These are phyloP conservation scores for Nephrocerus scutellatus DNA, from an alignment of 2,888 invertebrate genomes.

Conservation along the genomic window DNA sequence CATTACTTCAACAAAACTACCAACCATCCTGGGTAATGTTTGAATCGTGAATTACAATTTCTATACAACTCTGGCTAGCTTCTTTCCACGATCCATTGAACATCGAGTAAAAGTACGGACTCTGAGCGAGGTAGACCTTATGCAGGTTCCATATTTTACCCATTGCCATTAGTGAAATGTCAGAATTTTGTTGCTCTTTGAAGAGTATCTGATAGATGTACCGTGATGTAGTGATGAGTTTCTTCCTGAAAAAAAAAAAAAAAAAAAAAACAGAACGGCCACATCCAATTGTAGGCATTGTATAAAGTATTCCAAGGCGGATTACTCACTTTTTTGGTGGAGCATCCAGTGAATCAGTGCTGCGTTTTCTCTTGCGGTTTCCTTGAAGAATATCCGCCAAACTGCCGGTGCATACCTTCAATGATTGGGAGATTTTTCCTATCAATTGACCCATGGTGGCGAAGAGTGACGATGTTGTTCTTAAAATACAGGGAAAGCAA, in stretches of 20 bases:
- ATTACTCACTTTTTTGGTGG: conserved; percentile 57
- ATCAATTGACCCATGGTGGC: conserved; percentile 48
- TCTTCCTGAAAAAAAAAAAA: conserved; percentile 47
- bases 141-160: conserved; percentile 68
- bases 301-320: background rate
- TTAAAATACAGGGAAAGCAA: no score
- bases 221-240: conserved; percentile 63
- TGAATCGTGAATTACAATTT: conserved; percentile 64
- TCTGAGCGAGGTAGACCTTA: conserved; percentile 72
- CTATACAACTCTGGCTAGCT: conserved; percentile 57
- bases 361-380: conserved; percentile 52
- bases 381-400: conserved; percentile 48
- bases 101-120: conserved; percentile 74
- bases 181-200: conserved; percentile 67
- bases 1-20: conserved; percentile 28
- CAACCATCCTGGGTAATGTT: conserved; percentile 62
- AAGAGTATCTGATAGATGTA: conserved; percentile 73
- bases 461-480: no score
- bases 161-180: conserved; percentile 64
- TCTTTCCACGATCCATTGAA: conserved; percentile 74
- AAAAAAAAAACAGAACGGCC: background rate
- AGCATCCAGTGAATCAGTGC: conserved; percentile 32
- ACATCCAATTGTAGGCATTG: no score
- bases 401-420: conserved; percentile 44
- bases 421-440: conserved; percentile 39